Base-by-base conservation (phyloP, 1,140 invertebrate species). In the Cyrtorhinus lividipennis region DNA sequence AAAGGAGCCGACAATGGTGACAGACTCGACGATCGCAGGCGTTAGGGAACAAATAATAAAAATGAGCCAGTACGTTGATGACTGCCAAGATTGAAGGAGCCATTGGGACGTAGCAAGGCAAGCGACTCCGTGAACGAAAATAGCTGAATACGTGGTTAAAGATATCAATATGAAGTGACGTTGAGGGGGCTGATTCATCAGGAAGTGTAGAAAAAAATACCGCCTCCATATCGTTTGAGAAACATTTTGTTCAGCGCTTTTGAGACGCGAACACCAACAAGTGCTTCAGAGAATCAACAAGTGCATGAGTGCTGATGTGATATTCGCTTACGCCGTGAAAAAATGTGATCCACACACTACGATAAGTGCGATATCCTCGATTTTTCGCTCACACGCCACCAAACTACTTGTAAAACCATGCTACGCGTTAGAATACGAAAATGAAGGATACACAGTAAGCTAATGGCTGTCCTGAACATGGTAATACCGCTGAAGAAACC, bases 381-480 rank as follows among this genome's bases (percentile, higher is more conserved):
- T n/a, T n/a, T n/a, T n/a, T n/a, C n/a, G n/a, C n/a, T n/a, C n/a
- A n/a, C n/a, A n/a, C n/a, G n/a, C n/a, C n/a, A n/a, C n/a, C n/a
- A n/a, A n/a, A n/a, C n/a, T n/a, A n/a, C n/a, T n/a, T n/a, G n/a
- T n/a, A n/a, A n/a, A n/a, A n/a, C n/a, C n/a, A n/a, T n/a, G n/a
- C n/a, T n/a, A n/a, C n/a, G n/a, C n/a, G n/a, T n/a, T n/a, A n/a
- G n/a, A n/a, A n/a, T n/a, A n/a, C n/a, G n/a, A n/a, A n/a, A n/a
- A n/a, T n/a, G n/a, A 65, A 65, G 64, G 64, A 65, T 65, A 65
- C 64, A 65, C 24, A 58, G 24, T 56, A 65, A 46, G 24, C 58
- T 56, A 18, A 65, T 62, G 12, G 60, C 58, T 30, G 64, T 30
- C 22, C 56, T 62, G 27, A 65, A 65, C 64, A 65, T 65, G 18